Conservation (phyloP, 2,797 vertebrate genomes). For the Somateria mollissima region DNA sequence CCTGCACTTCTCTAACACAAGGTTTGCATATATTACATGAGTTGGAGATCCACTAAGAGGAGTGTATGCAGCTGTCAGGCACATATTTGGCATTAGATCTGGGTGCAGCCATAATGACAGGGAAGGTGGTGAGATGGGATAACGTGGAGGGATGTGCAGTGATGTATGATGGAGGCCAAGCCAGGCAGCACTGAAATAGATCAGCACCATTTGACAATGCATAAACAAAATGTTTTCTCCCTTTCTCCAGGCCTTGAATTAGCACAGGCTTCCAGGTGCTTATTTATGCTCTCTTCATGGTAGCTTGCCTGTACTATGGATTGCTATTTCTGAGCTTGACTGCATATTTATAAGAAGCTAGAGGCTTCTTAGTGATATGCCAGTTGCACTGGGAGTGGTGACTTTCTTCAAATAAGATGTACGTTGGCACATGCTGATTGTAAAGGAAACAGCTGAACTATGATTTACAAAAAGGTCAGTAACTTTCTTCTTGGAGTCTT, state of each 20-base stretch:
- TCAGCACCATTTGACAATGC: neutral
- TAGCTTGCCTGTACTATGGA: neutral
- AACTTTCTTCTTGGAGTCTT: neutral
- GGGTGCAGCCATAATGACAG: neutral
- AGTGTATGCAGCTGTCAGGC: neutral
- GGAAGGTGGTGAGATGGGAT: neutral
- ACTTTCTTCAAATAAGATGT: neutral
- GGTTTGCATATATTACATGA: neutral
- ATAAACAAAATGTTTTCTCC: neutral
- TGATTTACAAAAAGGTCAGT: neutral
- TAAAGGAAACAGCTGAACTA: neutral
- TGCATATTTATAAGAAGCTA: neutral
- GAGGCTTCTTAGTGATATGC: neutral
- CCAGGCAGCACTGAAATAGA: neutral
- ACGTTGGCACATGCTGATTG: neutral
- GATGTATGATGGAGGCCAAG: rapidly evolving
- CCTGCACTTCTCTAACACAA: neutral
- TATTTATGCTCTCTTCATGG: neutral
- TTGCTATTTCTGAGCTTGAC: neutral
- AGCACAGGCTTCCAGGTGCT: neutral
- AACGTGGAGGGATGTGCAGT: neutral
- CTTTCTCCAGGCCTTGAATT: neutral
- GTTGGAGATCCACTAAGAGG: neutral
- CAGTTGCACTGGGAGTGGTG: neutral
- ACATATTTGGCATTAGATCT: neutral